These are phyloP conservation scores for Bombus sylvicola DNA, from an alignment of 1,140 invertebrate species.

Conservation along the genomic window DNA sequence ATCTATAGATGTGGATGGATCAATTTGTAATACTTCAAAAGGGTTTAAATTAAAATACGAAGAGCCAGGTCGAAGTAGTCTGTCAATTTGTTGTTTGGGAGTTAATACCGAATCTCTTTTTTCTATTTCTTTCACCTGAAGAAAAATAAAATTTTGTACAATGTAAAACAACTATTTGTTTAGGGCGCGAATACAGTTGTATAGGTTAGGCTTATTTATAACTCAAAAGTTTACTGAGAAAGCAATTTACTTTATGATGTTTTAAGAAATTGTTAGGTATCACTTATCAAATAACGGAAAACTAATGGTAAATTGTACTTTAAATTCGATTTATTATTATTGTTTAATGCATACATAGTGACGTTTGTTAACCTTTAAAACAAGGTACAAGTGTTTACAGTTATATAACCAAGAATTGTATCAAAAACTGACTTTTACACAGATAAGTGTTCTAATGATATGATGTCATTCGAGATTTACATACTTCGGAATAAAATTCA, in stretches of 20 bases:
- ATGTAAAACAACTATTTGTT: conserved; percentile 35
- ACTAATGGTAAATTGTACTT: neutral
- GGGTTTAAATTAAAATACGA: conserved; percentile 99
- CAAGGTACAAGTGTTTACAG: neutral
- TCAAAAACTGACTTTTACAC: neutral
- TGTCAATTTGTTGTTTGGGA: conserved; percentile 96
- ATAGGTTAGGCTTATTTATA: conserved; percentile 57
- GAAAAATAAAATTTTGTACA: conserved; percentile 22
- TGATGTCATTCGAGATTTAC: conserved; percentile 46
- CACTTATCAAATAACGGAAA: neutral
- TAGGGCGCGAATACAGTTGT: neutral
- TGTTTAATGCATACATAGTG: conserved; percentile 27
- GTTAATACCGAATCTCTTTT: conserved; percentile 95
- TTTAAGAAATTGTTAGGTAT: neutral
- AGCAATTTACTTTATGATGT: neutral
- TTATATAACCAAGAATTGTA: neutral
- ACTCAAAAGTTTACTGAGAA: neutral
- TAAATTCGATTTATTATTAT: conserved; percentile 22
- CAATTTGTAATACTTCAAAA: conserved; percentile 97
- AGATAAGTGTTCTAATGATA: neutral
- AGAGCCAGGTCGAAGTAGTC: conserved; percentile 95
- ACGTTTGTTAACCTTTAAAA: conserved; percentile 48
- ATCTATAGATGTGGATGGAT: conserved; percentile 93
- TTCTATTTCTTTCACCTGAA: conserved; percentile 97
- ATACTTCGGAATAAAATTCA: conserved; percentile 87